Evolutionary conservation across 1,140 invertebrate species (phyloP), one percentile per base, ranked within the genome.

Genomic region (Drosophila persimilis): DNA sequence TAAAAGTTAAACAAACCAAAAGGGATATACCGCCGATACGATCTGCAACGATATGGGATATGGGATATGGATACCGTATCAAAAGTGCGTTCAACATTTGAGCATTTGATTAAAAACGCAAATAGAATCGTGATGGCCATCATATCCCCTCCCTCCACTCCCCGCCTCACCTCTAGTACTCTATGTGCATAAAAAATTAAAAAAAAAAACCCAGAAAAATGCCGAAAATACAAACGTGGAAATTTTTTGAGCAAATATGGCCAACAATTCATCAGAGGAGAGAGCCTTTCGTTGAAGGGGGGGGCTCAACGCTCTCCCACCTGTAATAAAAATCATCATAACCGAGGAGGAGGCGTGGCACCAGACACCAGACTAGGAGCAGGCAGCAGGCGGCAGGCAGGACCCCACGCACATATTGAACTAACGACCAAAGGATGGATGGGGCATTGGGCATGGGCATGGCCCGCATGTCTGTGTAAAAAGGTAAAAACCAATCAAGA

Each of bases 251-350:
- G 58, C 70, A 85, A 81, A 77, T 62, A 77, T 71, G 29, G 43
- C 46, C 54, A 60, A 66, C 84, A 89, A 84, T 84, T 79, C 83
- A 86, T 74, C 81, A 71, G 73, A 55, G 64, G 26, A 50, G 45
- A 57, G 41, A 55, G 64, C 53, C 65, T 51, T 26, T 47, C 46
- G 2, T 9, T 31, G 2, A 3, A 8, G 7, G 31, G 2, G 29
- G 7, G 8, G 62, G 35, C 58, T 47, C 71, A 48, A 58, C 54
- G 47, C 47, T 45, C 52, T 31, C 56, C 67, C 71, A 81, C 73
- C 79, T 89, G 86, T 89, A 89, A 89, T 89, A 89, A 89, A 84
- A 89, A 89, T 89, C 84, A 89, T 89, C 84, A 89, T 89, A 89
- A 89, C 73, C 70, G 58, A 13, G 69, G 53, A 60, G 56, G 57